phyloP scores from a whole-genome alignment of 2,797 vertebrate species.

The Novumbra hubbsi region DNA sequence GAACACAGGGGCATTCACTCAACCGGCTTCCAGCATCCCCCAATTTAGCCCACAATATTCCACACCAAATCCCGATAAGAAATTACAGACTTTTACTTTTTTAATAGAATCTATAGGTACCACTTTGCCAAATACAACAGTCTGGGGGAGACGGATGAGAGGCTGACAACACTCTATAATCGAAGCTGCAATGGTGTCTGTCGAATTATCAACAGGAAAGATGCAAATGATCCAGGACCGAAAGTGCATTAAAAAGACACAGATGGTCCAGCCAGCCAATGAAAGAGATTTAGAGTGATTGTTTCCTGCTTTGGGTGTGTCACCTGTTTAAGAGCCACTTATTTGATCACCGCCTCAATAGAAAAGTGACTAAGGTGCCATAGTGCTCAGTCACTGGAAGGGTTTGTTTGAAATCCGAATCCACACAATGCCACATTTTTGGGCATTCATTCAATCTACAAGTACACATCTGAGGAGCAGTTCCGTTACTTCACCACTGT shows the following conservation, averaged over 20 bases:
- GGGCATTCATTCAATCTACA: too few relatives aligned
- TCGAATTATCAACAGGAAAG: neutral
- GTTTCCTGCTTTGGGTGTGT: neutral
- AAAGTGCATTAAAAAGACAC: neutral
- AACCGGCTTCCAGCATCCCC: too few relatives aligned
- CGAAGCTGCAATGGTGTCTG: neutral
- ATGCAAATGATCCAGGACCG: too few relatives aligned
- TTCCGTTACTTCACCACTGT: too few relatives aligned
- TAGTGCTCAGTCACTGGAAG: neutral
- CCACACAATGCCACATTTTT: too few relatives aligned
- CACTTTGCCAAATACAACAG: neutral
- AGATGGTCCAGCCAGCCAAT: neutral
- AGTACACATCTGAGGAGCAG: too few relatives aligned
- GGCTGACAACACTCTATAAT: neutral
- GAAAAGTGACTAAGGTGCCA: slow-evolving; percentile 15
- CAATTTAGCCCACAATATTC: neutral
- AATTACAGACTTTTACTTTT: neutral
- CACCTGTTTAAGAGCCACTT: slow-evolving; percentile 3
- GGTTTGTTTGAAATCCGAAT: too few relatives aligned
- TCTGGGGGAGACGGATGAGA: neutral
- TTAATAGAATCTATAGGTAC: neutral
- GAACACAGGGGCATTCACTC: neutral
- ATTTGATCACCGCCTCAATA: slow-evolving; percentile 28
- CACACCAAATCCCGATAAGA: neutral
- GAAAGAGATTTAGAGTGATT: neutral